Conservation (phyloP, 2,888 invertebrate species). For the Lasius fuliginosus region DNA sequence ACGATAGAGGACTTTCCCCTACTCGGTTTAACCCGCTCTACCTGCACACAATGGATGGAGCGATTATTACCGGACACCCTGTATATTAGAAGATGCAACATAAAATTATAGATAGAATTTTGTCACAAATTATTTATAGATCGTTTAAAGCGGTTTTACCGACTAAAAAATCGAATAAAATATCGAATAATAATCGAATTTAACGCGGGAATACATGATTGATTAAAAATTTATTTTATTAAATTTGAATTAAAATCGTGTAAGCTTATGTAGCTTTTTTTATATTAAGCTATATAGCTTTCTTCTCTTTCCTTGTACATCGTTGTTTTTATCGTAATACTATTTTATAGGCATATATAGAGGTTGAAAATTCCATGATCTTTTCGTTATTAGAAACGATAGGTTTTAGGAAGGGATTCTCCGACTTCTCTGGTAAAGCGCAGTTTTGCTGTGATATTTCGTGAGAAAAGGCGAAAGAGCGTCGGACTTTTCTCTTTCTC, state of each 20-base stretch:
- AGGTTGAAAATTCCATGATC: background rate
- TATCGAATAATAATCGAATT: background rate
- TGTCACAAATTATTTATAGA: too few species aligned
- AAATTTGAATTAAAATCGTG: background rate
- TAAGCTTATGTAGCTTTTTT: background rate
- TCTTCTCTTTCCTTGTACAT: background rate
- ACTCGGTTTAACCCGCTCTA: too few species aligned
- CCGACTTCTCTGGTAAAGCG: conserved; percentile 30
- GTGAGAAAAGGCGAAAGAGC: conserved; percentile 21
- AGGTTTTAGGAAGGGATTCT: conserved; percentile 32
- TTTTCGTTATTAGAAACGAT: conserved; percentile 62
- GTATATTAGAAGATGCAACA: too few species aligned
- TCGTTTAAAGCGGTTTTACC: background rate
- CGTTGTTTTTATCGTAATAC: conserved; percentile 11
- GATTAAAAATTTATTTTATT: background rate
- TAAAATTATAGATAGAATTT: too few species aligned
- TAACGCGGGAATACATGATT: background rate
- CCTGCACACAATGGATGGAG: too few species aligned
- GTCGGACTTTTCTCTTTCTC: conserved; percentile 7
- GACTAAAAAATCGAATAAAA: conserved; percentile 5
- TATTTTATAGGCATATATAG: background rate
- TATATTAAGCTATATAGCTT: background rate
- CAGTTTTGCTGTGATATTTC: conserved; percentile 64
- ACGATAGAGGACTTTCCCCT: too few species aligned
- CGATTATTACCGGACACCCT: too few species aligned